Evolutionary conservation across 2,888 invertebrate genomes (phyloP), one percentile per base, ranked within the genome.

Genomic region (Cryptocephalus moraei): DNA sequence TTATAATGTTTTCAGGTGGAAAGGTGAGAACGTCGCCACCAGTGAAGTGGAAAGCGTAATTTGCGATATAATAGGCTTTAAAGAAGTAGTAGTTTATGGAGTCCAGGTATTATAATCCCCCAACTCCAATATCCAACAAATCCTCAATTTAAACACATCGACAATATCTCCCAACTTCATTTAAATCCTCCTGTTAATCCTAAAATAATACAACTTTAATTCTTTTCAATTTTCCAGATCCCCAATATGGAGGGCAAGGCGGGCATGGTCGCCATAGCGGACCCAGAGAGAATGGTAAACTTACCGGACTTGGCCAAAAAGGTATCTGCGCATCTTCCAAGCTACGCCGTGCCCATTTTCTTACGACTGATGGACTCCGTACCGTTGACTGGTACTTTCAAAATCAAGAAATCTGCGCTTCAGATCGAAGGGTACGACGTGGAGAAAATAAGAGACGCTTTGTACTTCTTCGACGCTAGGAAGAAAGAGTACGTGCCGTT

Each of bases 11-110:
- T 60, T 46, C 49, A 67, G 70, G 45, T 94, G 93, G 93, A 86
- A 91, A 65, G 96, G 97, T 10, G 96, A 99, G 75, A 97, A 97
- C 68, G 94, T 97, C 1, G 87, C 95, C 48, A 96, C 96, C 1
- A 84, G 87, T 0, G 97, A 97, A 74, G 91, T 97, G 13, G 96
- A 97, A 73, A 86, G 86, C 46, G 84, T 91, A 9, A 79, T 96
- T 54, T 87, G 86, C 51, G 86, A 86, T 47, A 76, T 84, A 32
- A 73, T 88, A 43, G 80, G 79, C 1, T 76, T 91, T 49, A 80
- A 81, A 51, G 69, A 71, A 56, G 85, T 86, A 3, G 94, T 93
- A 0, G 95, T 93, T 0, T 96, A 91, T 64, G 96, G 96, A 1
- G 93, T 96, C 1, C 83, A 91, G 72, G 87, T 95, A 64, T 22